These are phyloP conservation scores for Chromobotia macracanthus DNA, from an alignment of 2,797 vertebrate species.

Conservation along the genomic window DNA sequence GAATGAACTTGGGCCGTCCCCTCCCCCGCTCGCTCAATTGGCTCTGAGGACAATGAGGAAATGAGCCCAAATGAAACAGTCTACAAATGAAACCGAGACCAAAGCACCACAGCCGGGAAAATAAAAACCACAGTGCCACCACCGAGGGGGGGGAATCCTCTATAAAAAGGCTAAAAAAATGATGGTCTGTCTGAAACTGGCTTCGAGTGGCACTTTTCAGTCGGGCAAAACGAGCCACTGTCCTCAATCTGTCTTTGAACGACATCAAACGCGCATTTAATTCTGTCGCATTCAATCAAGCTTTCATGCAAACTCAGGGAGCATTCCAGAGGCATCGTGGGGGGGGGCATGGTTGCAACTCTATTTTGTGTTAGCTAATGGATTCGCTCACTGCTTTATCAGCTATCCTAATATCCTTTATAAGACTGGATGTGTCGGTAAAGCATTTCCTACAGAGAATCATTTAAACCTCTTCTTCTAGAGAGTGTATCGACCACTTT, in stretches of 20 bases:
- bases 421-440: slow-evolving; percentile 12
- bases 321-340: background rate
- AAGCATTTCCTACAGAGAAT: slow-evolving; percentile 29
- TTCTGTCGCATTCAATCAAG: slow-evolving; percentile 26
- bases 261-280: slow-evolving; percentile 14
- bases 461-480: slow-evolving; percentile 40
- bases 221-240: slow-evolving; percentile 27
- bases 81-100: slow-evolving; percentile 35
- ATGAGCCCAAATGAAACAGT: slow-evolving; percentile 30
- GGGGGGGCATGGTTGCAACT: slow-evolving; percentile 20
- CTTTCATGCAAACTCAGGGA: slow-evolving; percentile 29
- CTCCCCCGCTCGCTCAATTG: slow-evolving; percentile 33
- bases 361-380: slow-evolving; percentile 17
- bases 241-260: slow-evolving; percentile 30
- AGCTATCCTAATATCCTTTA: slow-evolving; percentile 38
- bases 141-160: background rate
- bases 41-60: slow-evolving; percentile 37
- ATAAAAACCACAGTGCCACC: slow-evolving; percentile 32
- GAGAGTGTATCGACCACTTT: slow-evolving; percentile 40
- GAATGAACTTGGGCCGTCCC: background rate
- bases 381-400: slow-evolving; percentile 32
- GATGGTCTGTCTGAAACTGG: background rate
- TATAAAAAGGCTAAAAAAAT: background rate
- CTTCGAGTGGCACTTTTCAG: background rate
- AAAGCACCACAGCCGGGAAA: slow-evolving; percentile 22